Conservation (phyloP, 1,140 invertebrate species). For the Dreissena rostriformis region DNA sequence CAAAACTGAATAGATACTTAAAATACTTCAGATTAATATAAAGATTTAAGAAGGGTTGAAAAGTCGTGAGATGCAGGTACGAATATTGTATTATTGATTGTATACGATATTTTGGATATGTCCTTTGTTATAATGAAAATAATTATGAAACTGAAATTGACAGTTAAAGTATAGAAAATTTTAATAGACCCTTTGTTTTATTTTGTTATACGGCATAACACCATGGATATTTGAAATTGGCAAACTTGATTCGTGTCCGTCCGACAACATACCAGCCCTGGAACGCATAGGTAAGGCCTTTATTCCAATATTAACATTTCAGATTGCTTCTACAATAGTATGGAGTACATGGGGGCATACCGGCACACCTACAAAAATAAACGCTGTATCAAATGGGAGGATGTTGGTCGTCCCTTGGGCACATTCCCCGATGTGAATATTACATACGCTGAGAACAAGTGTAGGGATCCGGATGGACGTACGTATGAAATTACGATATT, state of each 20-base stretch:
- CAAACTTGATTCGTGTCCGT: not conserved
- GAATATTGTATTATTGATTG: too few relatives aligned
- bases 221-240: not conserved
- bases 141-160: too few relatives aligned
- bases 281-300: not conserved
- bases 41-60: too few relatives aligned
- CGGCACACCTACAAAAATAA: not conserved
- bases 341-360: conserved; percentile 7
- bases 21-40: too few relatives aligned
- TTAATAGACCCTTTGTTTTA: too few relatives aligned
- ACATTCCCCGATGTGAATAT: not conserved
- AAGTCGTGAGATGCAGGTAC: too few relatives aligned
- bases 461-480: conserved; percentile 14
- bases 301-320: not conserved
- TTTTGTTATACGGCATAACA: too few relatives aligned
- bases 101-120: too few relatives aligned
- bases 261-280: not conserved
- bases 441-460: not conserved
- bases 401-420: not conserved
- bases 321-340: conserved; percentile 40
- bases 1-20: too few relatives aligned
- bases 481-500: too few relatives aligned
- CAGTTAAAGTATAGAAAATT: too few relatives aligned
- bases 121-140: too few relatives aligned
- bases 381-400: not conserved